Conservation (phyloP, 2,888 invertebrate species). For the Ennomos quercinarius region DNA sequence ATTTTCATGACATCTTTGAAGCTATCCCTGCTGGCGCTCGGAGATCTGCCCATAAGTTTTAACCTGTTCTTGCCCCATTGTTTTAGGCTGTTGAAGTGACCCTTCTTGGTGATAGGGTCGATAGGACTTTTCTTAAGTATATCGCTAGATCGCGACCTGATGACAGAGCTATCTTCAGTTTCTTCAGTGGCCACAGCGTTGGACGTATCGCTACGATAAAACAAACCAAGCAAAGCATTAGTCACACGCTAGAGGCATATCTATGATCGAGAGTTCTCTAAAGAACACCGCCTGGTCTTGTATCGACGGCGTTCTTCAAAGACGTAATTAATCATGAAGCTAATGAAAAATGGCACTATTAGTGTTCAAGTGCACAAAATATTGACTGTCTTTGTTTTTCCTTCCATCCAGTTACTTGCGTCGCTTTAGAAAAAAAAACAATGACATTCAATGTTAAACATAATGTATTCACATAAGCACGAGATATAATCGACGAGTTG, state of each 20-base stretch:
- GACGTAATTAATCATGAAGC: slow-evolving; percentile 79
- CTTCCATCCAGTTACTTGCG: slow-evolving; percentile 33
- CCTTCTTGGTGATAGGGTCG: slow-evolving; percentile 82
- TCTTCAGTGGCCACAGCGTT: slow-evolving; percentile 83
- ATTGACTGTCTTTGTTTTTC: slow-evolving; percentile 70
- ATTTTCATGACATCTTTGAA: slow-evolving; percentile 71
- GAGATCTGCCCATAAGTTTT: slow-evolving; percentile 89
- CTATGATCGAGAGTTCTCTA: slow-evolving; percentile 65
- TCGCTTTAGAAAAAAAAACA: slow-evolving; percentile 58
- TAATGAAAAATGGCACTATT: slow-evolving; percentile 82
- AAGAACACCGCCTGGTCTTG: slow-evolving; percentile 76
- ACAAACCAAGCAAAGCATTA: slow-evolving; percentile 86
- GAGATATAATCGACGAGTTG: slow-evolving; percentile 74
- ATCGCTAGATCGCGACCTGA: slow-evolving; percentile 91
- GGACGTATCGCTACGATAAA: slow-evolving; percentile 83
- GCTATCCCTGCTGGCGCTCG: slow-evolving; percentile 83
- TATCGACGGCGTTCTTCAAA: slow-evolving; percentile 72
- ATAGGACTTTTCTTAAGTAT: slow-evolving; percentile 89
- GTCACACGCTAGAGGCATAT: slow-evolving; percentile 84
- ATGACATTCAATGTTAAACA: slow-evolving; percentile 77
- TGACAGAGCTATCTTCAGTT: slow-evolving; percentile 82
- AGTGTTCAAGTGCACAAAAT: slow-evolving; percentile 80
- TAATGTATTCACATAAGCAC: slow-evolving; percentile 82
- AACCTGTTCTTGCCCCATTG: slow-evolving; percentile 94
- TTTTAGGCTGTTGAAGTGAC: slow-evolving; percentile 92